phyloP scores from a whole-genome alignment of 2,113 vertebrate species.

The Rhinogobius similis region DNA sequence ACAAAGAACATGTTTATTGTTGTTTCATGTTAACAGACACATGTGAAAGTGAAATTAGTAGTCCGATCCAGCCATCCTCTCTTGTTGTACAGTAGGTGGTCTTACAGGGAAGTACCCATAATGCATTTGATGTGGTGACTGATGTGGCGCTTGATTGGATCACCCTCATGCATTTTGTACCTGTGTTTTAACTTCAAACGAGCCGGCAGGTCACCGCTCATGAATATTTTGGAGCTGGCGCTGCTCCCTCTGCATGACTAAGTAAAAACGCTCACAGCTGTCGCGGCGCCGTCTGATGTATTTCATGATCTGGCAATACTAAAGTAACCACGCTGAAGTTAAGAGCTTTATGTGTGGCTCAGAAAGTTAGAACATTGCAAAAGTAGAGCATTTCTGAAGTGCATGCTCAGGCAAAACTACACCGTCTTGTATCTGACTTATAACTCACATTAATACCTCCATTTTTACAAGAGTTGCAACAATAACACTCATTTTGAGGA shows the following conservation, averaged over 20 bases:
- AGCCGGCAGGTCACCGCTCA: constrained; percentile 1
- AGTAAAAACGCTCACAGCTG: constrained; percentile 6
- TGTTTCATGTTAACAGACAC: background rate
- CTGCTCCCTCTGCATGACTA: constrained; percentile 2
- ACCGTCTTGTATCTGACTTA: too few relatives aligned
- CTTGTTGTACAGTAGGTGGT: background rate
- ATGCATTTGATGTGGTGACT: background rate
- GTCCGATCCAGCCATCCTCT: background rate
- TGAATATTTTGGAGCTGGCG: constrained; percentile 4
- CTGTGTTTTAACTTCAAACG: constrained; percentile 9
- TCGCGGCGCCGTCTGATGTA: background rate
- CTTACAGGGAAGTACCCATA: background rate
- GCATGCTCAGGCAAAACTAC: background rate
- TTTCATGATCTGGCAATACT: background rate
- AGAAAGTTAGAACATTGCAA: background rate
- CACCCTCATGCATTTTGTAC: constrained; percentile 8
- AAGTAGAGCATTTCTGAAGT: background rate
- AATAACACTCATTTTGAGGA: too few relatives aligned
- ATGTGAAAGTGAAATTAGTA: too few relatives aligned
- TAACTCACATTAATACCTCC: too few relatives aligned
- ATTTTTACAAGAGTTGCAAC: too few relatives aligned
- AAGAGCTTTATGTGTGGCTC: background rate
- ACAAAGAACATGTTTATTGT: background rate
- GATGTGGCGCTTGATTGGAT: constrained; percentile 3
- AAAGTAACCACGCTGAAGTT: background rate